phyloP scores from a whole-genome alignment of 2,113 vertebrate species.

The Orycteropus afer region DNA sequence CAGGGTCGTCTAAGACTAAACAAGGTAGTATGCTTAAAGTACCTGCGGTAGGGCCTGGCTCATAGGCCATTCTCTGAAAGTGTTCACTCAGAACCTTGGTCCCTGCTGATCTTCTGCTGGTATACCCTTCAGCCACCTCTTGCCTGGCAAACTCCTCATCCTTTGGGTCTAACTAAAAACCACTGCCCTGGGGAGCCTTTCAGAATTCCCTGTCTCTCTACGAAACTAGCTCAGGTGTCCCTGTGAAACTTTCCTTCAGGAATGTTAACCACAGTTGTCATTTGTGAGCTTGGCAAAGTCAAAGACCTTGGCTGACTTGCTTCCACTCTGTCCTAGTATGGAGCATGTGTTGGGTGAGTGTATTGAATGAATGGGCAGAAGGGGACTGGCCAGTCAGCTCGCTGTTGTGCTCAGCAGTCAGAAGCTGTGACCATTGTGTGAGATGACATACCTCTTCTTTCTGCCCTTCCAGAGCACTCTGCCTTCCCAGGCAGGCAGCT shows the following conservation, averaged over 20 bases:
- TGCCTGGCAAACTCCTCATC: neutral
- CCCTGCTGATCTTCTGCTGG: neutral
- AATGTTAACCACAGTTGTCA: neutral
- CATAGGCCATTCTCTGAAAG: fast-evolving
- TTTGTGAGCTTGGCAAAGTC: neutral
- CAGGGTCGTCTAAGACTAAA: neutral
- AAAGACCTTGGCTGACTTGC: neutral
- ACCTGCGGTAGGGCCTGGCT: neutral
- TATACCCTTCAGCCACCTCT: neutral
- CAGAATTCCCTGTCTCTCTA: neutral
- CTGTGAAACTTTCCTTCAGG: neutral
- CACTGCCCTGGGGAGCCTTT: neutral
- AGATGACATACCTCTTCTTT: constrained; percentile 33
- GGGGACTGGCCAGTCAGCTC: neutral
- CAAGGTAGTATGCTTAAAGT: fast-evolving
- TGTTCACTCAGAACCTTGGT: neutral
- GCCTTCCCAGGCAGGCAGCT: neutral
- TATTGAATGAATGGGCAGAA: neutral
- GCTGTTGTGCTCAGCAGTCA: neutral
- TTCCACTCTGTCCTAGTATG: neutral
- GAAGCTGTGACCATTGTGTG: neutral
- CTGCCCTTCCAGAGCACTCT: constrained; percentile 28
- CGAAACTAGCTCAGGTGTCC: neutral
- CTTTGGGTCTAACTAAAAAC: neutral
- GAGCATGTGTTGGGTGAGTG: fast-evolving